phyloP scores from a whole-genome alignment of 2,888 invertebrate species.

The Parapristionchus giblindavisi region DNA sequence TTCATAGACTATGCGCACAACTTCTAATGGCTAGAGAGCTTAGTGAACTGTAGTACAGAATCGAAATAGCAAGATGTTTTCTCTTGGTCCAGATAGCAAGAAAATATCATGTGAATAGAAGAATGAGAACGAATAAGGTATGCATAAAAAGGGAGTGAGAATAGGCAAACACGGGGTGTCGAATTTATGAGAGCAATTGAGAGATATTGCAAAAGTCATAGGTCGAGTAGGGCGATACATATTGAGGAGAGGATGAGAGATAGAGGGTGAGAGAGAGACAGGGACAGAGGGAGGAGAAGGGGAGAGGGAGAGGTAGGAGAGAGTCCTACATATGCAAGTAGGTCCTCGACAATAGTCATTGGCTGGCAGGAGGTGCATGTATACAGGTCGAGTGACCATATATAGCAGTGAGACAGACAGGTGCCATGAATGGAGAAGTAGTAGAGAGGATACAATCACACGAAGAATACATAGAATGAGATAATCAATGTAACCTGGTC shows the following conservation, averaged over 20 bases:
- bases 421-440: not conserved
- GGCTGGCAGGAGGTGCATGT: too few relatives aligned
- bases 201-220: too few relatives aligned
- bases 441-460: not conserved
- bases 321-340: not conserved
- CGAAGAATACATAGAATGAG: too few relatives aligned
- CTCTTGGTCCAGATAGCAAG: too few relatives aligned
- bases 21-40: too few relatives aligned
- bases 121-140: not conserved
- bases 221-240: not conserved
- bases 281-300: slow-evolving; percentile 27
- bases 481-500: too few relatives aligned
- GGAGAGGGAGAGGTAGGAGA: slow-evolving; percentile 33
- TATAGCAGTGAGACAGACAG: too few relatives aligned
- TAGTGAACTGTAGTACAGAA: too few relatives aligned
- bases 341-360: slow-evolving; percentile 12
- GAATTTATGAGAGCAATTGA: slow-evolving; percentile 2
- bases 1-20: too few relatives aligned
- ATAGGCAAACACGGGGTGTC: not conserved
- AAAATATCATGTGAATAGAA: too few relatives aligned
- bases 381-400: too few relatives aligned
- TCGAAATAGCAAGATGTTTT: too few relatives aligned
- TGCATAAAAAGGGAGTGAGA: not conserved
- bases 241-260: slow-evolving; percentile 1
- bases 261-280: slow-evolving; percentile 23